Conservation (phyloP, 1,140 invertebrate species). For the Drosophila aff. region DNA sequence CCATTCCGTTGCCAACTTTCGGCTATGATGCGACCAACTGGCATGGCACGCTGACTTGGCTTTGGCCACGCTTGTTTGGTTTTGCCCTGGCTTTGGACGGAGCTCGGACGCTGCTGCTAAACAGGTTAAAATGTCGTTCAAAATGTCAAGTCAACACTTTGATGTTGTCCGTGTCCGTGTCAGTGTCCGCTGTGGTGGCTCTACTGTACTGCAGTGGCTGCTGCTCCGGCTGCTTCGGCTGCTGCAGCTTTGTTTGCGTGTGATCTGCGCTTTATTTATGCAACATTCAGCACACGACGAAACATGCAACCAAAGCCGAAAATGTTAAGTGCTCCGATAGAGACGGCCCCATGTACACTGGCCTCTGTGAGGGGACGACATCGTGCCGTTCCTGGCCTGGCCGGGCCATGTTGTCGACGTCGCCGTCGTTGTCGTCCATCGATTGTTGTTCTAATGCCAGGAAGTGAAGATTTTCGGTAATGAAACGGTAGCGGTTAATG, state of each 20-base stretch:
- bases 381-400: conserved; percentile 64
- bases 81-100: conserved; percentile 57
- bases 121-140: conserved; percentile 84
- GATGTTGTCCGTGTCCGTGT: conserved; percentile 78
- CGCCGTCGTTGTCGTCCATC: conserved; percentile 49
- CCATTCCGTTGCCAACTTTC: conserved; percentile 45
- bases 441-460: conserved; percentile 69
- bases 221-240: conserved; percentile 18
- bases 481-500: conserved; percentile 70
- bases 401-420: conserved; percentile 47
- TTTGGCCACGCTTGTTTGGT: conserved; percentile 79
- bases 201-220: conserved; percentile 28
- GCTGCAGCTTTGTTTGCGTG: conserved; percentile 73
- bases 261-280: conserved; percentile 82
- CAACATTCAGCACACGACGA: conserved; percentile 81
- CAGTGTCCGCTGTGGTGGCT: conserved; percentile 44
- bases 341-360: conserved; percentile 19
- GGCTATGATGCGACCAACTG: conserved; percentile 66
- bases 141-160: conserved; percentile 84
- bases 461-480: conserved; percentile 68
- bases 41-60: conserved; percentile 68
- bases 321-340: conserved; percentile 76
- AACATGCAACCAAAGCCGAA: conserved; percentile 79
- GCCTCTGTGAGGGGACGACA: conserved; percentile 22
- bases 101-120: conserved; percentile 68